Evolutionary conservation across 2,888 invertebrate species (phyloP).

Genomic region (Strigamia maritima): DNA sequence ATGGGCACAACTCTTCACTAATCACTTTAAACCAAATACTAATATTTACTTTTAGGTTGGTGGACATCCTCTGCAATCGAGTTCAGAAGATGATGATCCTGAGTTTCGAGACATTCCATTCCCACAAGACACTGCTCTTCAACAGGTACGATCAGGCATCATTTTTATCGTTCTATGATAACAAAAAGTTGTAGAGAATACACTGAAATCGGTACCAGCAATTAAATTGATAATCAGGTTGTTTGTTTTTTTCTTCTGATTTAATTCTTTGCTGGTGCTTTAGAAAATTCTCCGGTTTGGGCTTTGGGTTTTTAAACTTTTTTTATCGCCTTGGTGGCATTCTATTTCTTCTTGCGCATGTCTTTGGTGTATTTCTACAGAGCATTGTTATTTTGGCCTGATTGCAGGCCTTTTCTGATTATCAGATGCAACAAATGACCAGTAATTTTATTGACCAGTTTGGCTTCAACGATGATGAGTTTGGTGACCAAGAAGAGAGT

Average conservation of each 20-base stretch:
- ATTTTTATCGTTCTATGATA: background rate
- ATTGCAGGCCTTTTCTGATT: constrained; percentile 59
- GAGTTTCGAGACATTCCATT: constrained; percentile 58
- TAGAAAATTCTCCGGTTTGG: background rate
- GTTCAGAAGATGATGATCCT: constrained; percentile 57
- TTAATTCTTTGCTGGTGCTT: background rate
- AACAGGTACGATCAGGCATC: constrained; percentile 53
- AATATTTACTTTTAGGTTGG: constrained; percentile 47
- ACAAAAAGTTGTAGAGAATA: background rate
- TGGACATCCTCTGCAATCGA: constrained; percentile 51
- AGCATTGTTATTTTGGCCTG: constrained; percentile 44
- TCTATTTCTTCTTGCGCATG: background rate
- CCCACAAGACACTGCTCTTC: constrained; percentile 56
- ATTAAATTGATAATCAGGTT: background rate
- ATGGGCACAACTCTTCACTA: too few species aligned
- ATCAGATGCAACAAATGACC: constrained; percentile 63
- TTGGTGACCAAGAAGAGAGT: constrained; percentile 60
- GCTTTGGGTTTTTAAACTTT: background rate
- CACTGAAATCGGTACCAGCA: background rate
- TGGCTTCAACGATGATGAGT: constrained; percentile 63
- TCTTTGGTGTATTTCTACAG: constrained; percentile 40
- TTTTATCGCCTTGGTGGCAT: constrained; percentile 1
- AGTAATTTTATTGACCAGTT: constrained; percentile 62
- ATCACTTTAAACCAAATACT: background rate
- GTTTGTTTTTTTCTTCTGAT: background rate